These are phyloP conservation scores for Gadus macrocephalus DNA, from an alignment of 2,113 vertebrate genomes.

Conservation along the genomic window DNA sequence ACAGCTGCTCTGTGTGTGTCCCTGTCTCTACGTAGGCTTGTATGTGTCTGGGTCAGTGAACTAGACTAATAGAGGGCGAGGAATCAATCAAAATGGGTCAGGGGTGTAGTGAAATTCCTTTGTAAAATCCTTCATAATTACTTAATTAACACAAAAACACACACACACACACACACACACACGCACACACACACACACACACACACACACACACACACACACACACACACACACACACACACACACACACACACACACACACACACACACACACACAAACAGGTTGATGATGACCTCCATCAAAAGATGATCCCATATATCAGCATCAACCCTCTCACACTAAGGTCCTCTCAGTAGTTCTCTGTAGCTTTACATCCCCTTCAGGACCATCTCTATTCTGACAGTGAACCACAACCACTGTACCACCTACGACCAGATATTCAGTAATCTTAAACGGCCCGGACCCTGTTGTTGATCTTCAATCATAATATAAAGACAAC, in stretches of 20 bases:
- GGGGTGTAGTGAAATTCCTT: slow-evolving; percentile 46
- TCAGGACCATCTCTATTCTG: slow-evolving; percentile 16
- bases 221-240: too few species aligned
- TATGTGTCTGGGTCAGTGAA: background rate
- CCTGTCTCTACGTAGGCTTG: background rate
- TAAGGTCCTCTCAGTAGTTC: slow-evolving; percentile 5
- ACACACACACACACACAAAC: slow-evolving; percentile 1
- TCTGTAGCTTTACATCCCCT: slow-evolving; percentile 28
- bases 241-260: background rate
- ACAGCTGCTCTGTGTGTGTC: background rate
- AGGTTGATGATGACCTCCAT: background rate
- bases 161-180: background rate
- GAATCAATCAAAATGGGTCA: slow-evolving; percentile 39
- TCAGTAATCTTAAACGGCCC: background rate
- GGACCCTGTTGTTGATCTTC: background rate
- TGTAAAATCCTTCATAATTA: slow-evolving; percentile 34
- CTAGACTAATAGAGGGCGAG: background rate
- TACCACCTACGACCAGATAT: background rate
- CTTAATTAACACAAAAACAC: background rate
- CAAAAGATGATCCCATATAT: slow-evolving; percentile 1
- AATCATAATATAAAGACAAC: background rate
- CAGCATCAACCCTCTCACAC: background rate
- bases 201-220: background rate
- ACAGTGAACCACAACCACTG: slow-evolving; percentile 27
- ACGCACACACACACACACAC: background rate